Evolutionary conservation across 2,113 vertebrate genomes (phyloP).

Genomic region (Gorsachius goisagi): DNA sequence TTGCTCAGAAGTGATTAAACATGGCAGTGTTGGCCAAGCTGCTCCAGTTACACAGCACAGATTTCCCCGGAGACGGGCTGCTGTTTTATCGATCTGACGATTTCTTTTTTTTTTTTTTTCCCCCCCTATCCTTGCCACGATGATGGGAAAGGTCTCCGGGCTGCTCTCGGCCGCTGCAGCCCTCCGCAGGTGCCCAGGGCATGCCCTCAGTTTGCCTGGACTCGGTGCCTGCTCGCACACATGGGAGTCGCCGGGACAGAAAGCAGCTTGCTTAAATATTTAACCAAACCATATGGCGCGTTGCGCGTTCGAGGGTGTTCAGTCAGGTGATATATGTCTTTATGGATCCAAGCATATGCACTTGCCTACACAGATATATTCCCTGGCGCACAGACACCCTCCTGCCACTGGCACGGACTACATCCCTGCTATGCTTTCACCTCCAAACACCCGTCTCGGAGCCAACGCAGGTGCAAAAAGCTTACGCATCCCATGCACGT

Average conservation of each 20-base stretch:
- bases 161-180: not conserved
- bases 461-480: not conserved
- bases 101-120: not conserved
- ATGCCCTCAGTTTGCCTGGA: rapidly evolving
- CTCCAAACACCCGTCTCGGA: not conserved
- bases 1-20: constrained; percentile 50
- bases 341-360: constrained; percentile 14
- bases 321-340: constrained; percentile 52
- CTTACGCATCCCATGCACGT: rapidly evolving
- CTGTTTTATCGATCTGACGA: not conserved
- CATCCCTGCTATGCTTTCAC: not conserved
- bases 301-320: not conserved
- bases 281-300: constrained; percentile 31
- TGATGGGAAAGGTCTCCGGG: not conserved
- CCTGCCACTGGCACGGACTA: not conserved
- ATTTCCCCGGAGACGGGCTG: constrained; percentile 46
- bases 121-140: not conserved
- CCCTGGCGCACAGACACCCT: not conserved
- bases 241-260: not conserved
- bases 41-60: constrained; percentile 42
- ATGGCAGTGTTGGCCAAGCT: constrained; percentile 54
- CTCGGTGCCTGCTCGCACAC: rapidly evolving
- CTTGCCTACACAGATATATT: constrained; percentile 15
- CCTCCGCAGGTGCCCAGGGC: rapidly evolving
- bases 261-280: constrained; percentile 57